Conservation (phyloP, 2,113 vertebrate species). For the Xiphophorus hellerii region DNA sequence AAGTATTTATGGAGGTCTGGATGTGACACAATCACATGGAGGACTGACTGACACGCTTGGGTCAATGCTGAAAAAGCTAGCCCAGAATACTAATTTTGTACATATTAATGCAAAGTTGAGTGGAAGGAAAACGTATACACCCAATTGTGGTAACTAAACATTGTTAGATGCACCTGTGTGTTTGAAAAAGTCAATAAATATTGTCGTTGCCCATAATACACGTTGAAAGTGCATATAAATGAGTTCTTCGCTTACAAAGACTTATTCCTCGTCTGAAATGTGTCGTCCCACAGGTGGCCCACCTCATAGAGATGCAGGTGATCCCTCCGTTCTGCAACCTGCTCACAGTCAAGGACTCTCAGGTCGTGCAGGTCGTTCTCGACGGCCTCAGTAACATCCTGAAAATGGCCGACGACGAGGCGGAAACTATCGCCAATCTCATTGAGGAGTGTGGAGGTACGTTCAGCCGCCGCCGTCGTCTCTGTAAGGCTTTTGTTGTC, state of each 20-base stretch:
- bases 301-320: conserved; percentile 97
- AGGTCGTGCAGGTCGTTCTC: conserved; percentile 98
- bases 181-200: neutral
- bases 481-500: neutral
- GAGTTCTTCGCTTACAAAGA: too few species aligned
- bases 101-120: too few species aligned
- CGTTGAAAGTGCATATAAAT: neutral
- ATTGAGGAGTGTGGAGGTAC: conserved; percentile 98
- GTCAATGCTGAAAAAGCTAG: too few species aligned
- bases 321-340: conserved; percentile 99
- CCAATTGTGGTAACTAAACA: too few species aligned
- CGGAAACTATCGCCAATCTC: conserved; percentile 96
- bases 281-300: conserved; percentile 85
- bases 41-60: too few species aligned
- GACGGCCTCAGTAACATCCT: conserved; percentile 99
- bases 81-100: too few species aligned
- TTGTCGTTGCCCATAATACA: neutral
- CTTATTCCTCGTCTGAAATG: neutral
- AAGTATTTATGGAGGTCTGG: too few species aligned
- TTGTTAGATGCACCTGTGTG: neutral
- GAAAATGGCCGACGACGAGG: conserved; percentile 99
- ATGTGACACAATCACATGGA: too few species aligned
- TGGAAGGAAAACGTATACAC: too few species aligned
- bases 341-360: conserved; percentile 97
- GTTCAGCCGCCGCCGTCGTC: neutral